Conservation (phyloP, 2,113 vertebrate species). For the Formicarius rufipectus region DNA sequence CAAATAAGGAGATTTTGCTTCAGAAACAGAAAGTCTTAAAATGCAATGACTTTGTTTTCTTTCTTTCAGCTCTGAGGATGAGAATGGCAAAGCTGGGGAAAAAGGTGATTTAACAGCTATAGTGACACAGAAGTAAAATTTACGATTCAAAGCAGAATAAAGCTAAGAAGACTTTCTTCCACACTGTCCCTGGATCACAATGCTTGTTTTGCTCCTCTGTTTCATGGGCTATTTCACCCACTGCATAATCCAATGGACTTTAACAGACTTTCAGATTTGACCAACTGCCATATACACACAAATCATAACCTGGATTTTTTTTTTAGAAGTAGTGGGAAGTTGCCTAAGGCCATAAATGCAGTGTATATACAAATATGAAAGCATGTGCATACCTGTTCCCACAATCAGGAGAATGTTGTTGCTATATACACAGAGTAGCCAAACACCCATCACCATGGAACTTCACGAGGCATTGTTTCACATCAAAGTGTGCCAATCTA, state of each 20-base stretch:
- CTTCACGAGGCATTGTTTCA: not conserved
- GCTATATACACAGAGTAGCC: not conserved
- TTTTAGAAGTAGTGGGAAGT: not conserved
- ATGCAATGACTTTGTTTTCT: slow-evolving; percentile 4
- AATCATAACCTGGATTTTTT: not conserved
- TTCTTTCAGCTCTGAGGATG: slow-evolving; percentile 82
- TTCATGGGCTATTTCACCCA: not conserved
- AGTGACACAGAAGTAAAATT: not conserved
- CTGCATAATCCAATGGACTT: not conserved
- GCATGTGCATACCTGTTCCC: not conserved
- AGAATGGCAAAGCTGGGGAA: slow-evolving; percentile 86
- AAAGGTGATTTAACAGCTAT: slow-evolving; percentile 74
- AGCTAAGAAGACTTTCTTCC: slow-evolving; percentile 51
- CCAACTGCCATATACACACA: not conserved
- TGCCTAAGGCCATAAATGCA: not conserved
- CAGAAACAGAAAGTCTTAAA: slow-evolving; percentile 1
- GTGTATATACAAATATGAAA: not conserved
- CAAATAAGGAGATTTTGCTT: slow-evolving; percentile 41
- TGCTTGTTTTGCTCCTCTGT: slow-evolving; percentile 25
- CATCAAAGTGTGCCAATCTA: not conserved
- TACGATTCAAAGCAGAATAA: slow-evolving; percentile 51
- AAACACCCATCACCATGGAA: not conserved
- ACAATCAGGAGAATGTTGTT: not conserved
- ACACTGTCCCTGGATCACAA: slow-evolving; percentile 36
- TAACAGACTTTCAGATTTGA: not conserved